Evolutionary conservation across 2,113 vertebrate genomes (phyloP), one percentile per base, ranked within the genome.

Genomic region (Daubentonia madagascariensis): DNA sequence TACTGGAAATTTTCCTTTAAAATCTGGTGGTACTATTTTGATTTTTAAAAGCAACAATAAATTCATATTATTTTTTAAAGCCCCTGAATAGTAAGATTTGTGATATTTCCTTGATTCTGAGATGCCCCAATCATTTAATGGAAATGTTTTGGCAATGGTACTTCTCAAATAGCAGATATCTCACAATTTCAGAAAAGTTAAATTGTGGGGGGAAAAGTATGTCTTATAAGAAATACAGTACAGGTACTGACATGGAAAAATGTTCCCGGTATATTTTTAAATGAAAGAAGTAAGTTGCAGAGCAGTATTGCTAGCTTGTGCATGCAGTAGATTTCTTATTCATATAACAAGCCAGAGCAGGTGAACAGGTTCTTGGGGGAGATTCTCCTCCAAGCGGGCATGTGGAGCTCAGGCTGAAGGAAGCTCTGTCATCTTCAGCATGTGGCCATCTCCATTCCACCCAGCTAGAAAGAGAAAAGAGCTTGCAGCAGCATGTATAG

Each of bases 141-240:
- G 35, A 37, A 88, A 73, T 14, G 18, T 91, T 50, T 35, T 6
- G 37, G 16, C 48, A 89, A 80, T 7, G 45, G 48, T 40, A 30
- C 30, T 17, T 94, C 88, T 92, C 37, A 70, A 63, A 79, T 50
- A 84, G 37, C 67, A 85, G 68, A 10, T 37, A 20, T 8, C 59
- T 78, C 25, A 40, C 28, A 91, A 52, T 76, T 97, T 93, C 57
- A 76, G 93, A 81, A 94, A 94, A 85, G 50, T 81, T 70, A 92
- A 89, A 40, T 68, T 87, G 12, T 57, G 14, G 30, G 50, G 28
- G 12, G 8, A 37, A 84, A 80, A 59, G 8, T 32, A 63, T 25
- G 1, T 57, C 54, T 72, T 91, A 70, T 48, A 93, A 95, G 75
- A 95, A 92, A 83, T 78, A 8, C 1, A 25, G 25, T 30, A 25